Evolutionary conservation across 2,113 vertebrate genomes (phyloP), one percentile per base, ranked within the genome.

Genomic region (Thunnus thynnus): DNA sequence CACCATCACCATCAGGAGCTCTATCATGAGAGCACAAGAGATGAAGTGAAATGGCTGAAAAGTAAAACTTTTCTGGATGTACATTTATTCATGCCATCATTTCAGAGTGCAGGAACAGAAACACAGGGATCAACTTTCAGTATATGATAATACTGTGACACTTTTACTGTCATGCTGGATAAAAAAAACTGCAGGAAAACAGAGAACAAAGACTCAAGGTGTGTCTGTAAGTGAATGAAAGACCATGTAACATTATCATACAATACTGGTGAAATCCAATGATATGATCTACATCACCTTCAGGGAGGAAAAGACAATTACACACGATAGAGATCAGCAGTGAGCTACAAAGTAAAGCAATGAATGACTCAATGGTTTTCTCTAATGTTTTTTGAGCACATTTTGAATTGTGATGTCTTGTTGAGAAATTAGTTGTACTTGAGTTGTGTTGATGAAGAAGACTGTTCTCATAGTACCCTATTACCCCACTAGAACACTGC

Each of bases 261-360:
- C 16, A 72, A 25, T 66, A 73, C n/a, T 47, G 30, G n/a, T 67
- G 78, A 60, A 72, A 84, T 80, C 57, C 71, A 69, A 55, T 68
- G 41, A 67, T 51, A 41, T 9, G 16, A 12, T 46, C 20, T 66
- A 27, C 8, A 5, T 63, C 13, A 9, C 22, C n/a, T 14, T 22
- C 41, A 2, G 65, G 55, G 16, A 60, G 36, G 46, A 68, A 54
- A n/a, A 13, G 25, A 27, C 3, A 0, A 9, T 13, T 13, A 7
- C 13, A 58, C 22, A 6, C 30, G 52, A 70, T 44, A 50, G 58
- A 47, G 17, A 17, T 46, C 36, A 55, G 56, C 47, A 47, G 8
- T 6, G 13, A 7, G 25, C 12, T 64, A 12, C 18, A 25, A 51
- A 60, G 22, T 2, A 48, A 48, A 32, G 32, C 13, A 48, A n/a